Base-by-base conservation (phyloP, 2,888 invertebrate species). In the Graphium colonna region DNA sequence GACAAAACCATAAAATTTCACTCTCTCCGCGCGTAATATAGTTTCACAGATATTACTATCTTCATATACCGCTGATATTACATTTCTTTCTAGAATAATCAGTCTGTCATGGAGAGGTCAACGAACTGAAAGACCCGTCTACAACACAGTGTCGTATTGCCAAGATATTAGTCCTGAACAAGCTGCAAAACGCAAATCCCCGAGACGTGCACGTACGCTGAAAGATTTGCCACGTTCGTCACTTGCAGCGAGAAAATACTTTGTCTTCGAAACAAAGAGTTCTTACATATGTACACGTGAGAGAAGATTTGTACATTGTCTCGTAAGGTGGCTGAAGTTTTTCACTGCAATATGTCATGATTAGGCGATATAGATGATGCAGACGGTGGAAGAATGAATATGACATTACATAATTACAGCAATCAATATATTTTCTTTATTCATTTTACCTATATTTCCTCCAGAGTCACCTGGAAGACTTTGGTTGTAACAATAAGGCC, bases 71-170 rank as follows among this genome's bases (percentile, higher is more conserved):
- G n/a, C n/a, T n/a, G n/a, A n/a, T n/a, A n/a, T n/a, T n/a, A n/a
- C n/a, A n/a, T n/a, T n/a, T n/a, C n/a, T n/a, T n/a, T n/a, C n/a
- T n/a, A n/a, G n/a, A n/a, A n/a, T n/a, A n/a, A n/a, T 10, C 10
- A n/a, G 4, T 1, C 21, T 21, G 21, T 21, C 21, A 21, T 21
- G 12, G 12, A 26, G 15, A 16, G 28, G 21, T 21, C 21, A 21
- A 21, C 5, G 21, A 21, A 2, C 21, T 2, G 3, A 21, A 2
- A 40, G 40, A 18, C 17, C 44, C 44, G 49, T 55, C 41, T 45
- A 55, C 49, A 55, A 55, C 55, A 50, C 51, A 46, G n/a, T 12
- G n/a, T 7, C 13, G n/a, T 39, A 9, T 7, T 5, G 5, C 16
- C 39, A n/a, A 5, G 16, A 39, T 16, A 39, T 15, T 39, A n/a